These are phyloP conservation scores for Megalops cyprinoides DNA, from an alignment of 2,797 vertebrate species.

Conservation along the genomic window DNA sequence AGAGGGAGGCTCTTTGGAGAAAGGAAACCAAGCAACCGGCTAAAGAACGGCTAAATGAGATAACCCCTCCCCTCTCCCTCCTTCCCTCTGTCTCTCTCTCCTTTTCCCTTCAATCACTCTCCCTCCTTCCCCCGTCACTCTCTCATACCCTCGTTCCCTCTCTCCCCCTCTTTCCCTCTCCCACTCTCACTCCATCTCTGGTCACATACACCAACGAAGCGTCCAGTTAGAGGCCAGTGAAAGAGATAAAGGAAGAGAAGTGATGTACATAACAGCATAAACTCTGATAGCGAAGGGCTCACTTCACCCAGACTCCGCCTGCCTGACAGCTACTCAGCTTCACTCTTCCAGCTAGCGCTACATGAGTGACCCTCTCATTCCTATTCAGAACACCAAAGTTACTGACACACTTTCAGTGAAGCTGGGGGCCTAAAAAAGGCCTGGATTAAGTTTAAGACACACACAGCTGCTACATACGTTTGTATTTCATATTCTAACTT, in stretches of 20 bases:
- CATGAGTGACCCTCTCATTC: no score
- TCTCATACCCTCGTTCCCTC: no score
- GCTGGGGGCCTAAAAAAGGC: background rate
- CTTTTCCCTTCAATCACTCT: background rate
- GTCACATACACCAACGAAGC: no score
- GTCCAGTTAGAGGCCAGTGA: background rate
- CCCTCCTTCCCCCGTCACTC: no score
- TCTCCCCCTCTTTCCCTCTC: background rate
- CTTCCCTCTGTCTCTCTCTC: no score
- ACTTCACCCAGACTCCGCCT: background rate
- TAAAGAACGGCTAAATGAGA: no score
- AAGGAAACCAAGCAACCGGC: background rate
- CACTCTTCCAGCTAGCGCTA: background rate
- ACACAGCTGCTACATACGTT: background rate
- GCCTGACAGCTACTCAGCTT: background rate
- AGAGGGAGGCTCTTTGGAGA: background rate
- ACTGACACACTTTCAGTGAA: background rate
- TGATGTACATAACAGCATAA: background rate
- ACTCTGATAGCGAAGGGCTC: background rate
- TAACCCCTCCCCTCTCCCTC: no score
- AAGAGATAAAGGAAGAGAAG: background rate
- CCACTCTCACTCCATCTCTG: background rate
- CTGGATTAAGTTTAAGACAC: background rate
- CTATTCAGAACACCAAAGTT: no score
- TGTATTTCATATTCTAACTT: background rate